These are phyloP conservation scores for sheep (Ovis aries) DNA, from an alignment of 2,113 vertebrate genomes.

Conservation along the genomic window DNA sequence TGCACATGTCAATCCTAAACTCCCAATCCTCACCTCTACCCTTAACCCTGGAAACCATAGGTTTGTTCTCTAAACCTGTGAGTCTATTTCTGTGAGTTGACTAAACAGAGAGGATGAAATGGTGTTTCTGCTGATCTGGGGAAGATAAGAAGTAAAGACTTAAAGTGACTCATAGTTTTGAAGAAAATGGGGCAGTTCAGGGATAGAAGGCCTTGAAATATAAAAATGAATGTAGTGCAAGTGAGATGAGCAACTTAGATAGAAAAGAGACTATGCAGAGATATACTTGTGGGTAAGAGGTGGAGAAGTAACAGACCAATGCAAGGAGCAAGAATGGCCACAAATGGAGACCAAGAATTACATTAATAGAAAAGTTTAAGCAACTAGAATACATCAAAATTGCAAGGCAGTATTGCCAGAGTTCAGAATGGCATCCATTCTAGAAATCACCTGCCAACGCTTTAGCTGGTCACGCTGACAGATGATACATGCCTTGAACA, in stretches of 20 bases:
- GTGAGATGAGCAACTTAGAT: neutral
- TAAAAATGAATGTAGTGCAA: neutral
- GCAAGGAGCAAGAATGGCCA: neutral
- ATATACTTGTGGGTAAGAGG: neutral
- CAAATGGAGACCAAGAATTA: neutral
- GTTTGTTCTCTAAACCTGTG: neutral
- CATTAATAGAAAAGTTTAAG: neutral
- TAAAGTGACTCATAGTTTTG: neutral
- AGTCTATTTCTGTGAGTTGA: neutral
- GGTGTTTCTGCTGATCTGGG: neutral
- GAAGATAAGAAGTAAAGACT: neutral
- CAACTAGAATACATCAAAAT: neutral
- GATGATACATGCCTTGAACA: neutral
- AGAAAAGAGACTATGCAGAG: neutral
- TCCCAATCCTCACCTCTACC: neutral
- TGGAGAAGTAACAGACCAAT: neutral
- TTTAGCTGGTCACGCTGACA: neutral
- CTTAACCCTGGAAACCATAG: neutral
- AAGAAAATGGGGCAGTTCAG: neutral
- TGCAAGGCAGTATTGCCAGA: accelerated
- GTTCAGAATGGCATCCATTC: neutral
- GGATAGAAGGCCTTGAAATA: neutral
- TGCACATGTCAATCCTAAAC: neutral
- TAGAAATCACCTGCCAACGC: neutral
- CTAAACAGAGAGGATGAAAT: no score